phyloP scores from a whole-genome alignment of 1,140 invertebrate species.

The Cydia strobilella region DNA sequence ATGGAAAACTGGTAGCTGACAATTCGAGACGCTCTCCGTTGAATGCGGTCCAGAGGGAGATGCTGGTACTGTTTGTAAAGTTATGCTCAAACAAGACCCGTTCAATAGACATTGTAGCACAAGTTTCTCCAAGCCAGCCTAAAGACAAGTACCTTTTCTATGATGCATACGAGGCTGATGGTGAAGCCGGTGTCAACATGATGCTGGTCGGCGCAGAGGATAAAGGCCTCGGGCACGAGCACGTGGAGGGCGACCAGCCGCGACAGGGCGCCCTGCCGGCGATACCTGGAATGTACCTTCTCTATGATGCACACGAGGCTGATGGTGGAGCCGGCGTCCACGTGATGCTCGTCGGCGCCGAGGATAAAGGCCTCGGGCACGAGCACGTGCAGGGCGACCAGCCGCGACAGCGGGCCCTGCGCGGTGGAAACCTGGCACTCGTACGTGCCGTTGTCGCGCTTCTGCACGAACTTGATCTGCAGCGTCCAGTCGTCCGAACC shows the following conservation, averaged over 20 bases:
- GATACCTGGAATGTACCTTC: slow-evolving; percentile 92
- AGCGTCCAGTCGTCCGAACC: slow-evolving; percentile 90
- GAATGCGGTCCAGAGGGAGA: no score
- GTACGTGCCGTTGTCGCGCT: slow-evolving; percentile 95
- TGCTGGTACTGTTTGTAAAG: no score
- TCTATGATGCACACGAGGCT: slow-evolving; percentile 95
- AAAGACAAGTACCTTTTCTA: slow-evolving; percentile 87
- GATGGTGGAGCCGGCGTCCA: slow-evolving; percentile 93
- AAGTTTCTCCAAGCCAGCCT: slow-evolving; percentile 42
- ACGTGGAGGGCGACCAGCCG: slow-evolving; percentile 93
- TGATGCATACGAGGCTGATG: slow-evolving; percentile 94
- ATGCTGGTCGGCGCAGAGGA: no score
- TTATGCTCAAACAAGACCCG: no score
- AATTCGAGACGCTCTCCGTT: no score
- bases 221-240: slow-evolving; percentile 92
- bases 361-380: slow-evolving; percentile 93
- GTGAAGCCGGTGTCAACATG: slow-evolving; percentile 94
- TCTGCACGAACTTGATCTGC: slow-evolving; percentile 95
- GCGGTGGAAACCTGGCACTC: slow-evolving; percentile 96
- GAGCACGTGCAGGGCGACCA: slow-evolving; percentile 92
- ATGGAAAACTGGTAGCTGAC: no score
- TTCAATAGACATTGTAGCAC: no score
- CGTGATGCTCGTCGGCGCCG: slow-evolving; percentile 92
- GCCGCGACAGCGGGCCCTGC: slow-evolving; percentile 90
- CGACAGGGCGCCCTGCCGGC: slow-evolving; percentile 90